phyloP scores from a whole-genome alignment of 1,140 invertebrate species.

The Harpegnathos saltator region DNA sequence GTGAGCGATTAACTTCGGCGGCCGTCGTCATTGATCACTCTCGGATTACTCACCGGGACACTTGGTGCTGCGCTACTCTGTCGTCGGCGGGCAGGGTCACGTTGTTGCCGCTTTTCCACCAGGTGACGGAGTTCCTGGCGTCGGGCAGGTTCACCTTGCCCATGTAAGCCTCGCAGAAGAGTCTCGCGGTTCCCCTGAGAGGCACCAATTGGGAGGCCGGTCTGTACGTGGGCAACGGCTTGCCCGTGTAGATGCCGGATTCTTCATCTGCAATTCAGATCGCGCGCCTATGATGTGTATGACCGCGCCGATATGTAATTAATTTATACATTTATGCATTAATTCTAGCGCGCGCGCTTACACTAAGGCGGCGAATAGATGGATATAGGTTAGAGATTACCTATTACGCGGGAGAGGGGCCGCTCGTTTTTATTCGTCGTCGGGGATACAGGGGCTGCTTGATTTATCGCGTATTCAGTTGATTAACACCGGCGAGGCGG shows the following conservation, averaged over 20 bases:
- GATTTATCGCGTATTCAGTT: neutral
- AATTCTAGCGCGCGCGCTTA: no score
- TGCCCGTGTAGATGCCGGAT: constrained; percentile 84
- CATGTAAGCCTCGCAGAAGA: constrained; percentile 92
- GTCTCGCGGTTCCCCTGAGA: constrained; percentile 87
- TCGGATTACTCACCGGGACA: constrained; percentile 83
- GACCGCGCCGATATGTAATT: no score
- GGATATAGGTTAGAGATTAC: no score
- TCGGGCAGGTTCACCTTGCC: constrained; percentile 91
- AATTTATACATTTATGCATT: no score
- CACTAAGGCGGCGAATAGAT: no score
- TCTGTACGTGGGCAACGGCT: constrained; percentile 85
- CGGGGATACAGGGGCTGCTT: no score
- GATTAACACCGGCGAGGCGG: constrained; percentile 3
- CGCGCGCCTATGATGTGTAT: neutral
- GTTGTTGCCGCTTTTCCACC: constrained; percentile 88
- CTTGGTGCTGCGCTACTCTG: constrained; percentile 84
- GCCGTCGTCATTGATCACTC: neutral
- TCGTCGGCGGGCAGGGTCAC: constrained; percentile 83
- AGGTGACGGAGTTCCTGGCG: constrained; percentile 89
- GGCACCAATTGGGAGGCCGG: constrained; percentile 83
- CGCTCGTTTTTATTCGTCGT: no score
- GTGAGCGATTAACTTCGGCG: neutral
- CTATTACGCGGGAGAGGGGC: no score
- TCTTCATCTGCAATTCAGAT: constrained; percentile 79